These are phyloP conservation scores for Chitala chitala DNA, from an alignment of 2,113 vertebrate species.

Conservation along the genomic window DNA sequence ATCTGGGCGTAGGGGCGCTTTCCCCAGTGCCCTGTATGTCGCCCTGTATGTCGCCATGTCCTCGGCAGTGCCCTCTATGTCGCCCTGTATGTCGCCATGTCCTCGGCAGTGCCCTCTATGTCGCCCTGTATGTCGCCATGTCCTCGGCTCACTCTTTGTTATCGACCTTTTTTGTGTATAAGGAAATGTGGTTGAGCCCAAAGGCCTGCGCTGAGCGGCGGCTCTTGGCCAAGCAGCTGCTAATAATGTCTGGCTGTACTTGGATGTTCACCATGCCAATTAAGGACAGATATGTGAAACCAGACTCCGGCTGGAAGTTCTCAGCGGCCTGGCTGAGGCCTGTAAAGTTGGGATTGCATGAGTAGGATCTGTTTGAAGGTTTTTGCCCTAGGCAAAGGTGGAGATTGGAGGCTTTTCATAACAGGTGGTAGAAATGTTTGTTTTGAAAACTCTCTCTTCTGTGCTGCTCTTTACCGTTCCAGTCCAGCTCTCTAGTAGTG, in stretches of 20 bases:
- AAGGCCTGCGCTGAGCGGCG: conserved; percentile 41
- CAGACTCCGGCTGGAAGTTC: conserved; percentile 36
- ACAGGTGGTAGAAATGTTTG: conserved; percentile 8
- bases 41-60: background rate
- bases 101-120: no score
- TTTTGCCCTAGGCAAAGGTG: background rate
- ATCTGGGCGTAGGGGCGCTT: no score
- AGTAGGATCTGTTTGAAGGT: conserved; percentile 11
- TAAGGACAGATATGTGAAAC: conserved; percentile 65
- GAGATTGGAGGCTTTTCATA: background rate
- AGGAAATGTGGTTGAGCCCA: no score
- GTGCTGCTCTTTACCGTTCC: background rate
- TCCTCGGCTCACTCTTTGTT: no score
- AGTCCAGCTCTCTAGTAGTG: no score
- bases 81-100: background rate
- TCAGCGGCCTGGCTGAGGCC: conserved; percentile 5
- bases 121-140: no score
- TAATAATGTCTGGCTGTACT: conserved; percentile 58
- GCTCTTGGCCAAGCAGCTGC: conserved; percentile 60
- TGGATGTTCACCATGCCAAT: conserved; percentile 48
- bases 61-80: no score
- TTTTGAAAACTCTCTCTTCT: conserved; percentile 1
- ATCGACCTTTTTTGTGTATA: no score
- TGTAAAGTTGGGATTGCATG: conserved; percentile 3
- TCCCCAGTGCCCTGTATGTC: no score